Evolutionary conservation across 2,888 invertebrate genomes (phyloP).

Genomic region (Rotaria macrura): DNA sequence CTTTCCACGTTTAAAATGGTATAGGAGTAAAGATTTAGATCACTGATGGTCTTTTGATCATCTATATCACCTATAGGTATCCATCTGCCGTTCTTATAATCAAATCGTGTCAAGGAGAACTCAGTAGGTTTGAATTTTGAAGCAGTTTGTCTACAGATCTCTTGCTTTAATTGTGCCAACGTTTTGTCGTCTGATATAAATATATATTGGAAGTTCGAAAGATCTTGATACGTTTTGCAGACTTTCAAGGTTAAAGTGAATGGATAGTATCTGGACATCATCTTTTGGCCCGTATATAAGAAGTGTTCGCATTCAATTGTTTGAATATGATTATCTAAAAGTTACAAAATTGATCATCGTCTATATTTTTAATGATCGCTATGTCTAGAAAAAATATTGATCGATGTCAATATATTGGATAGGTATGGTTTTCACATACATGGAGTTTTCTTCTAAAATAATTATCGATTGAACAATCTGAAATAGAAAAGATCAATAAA

Average conservation of each 20-base stretch:
- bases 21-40: not conserved
- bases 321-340: not conserved
- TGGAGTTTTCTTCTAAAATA: not conserved
- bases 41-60: not conserved
- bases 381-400: not conserved
- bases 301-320: not conserved
- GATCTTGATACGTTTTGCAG: not conserved
- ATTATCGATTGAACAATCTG: not conserved
- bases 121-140: not conserved
- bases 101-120: not conserved
- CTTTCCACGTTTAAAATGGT: not conserved
- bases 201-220: not conserved
- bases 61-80: not conserved
- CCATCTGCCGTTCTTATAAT: not conserved
- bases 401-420: not conserved
- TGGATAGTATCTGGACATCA: no score
- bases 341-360: no score
- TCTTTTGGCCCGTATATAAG: no score
- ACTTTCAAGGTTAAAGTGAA: not conserved
- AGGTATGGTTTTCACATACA: not conserved
- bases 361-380: no score
- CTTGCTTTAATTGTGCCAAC: not conserved
- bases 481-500: not conserved
- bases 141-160: not conserved
- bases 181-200: not conserved